A percentile compares a stretch with the other conserved stretches of the same genome.
These are phyloP conservation scores for Ateles fusciceps DNA, from an alignment of 2,797 vertebrate species.

Conservation along the genomic window DNA sequence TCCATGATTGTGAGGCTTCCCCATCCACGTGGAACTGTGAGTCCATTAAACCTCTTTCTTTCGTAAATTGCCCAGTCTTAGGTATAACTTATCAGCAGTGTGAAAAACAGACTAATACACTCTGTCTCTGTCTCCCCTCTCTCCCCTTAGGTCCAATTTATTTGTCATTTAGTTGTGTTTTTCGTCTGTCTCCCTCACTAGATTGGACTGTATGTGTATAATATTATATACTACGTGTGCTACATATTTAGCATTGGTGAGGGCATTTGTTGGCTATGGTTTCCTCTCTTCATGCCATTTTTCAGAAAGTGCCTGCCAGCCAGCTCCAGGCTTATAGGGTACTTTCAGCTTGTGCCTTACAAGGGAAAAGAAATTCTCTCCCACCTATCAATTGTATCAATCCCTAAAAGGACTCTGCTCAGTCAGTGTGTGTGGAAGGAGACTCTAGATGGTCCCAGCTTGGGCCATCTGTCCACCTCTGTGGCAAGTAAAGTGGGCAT, in stretches of 20 bases:
- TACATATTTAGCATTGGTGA: not conserved
- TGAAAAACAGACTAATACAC: too few species aligned
- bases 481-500: not conserved
- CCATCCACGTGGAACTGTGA: too few species aligned
- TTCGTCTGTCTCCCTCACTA: too few species aligned
- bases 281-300: not conserved
- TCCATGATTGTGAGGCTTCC: too few species aligned
- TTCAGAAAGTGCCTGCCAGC: not conserved
- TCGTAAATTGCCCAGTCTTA: too few species aligned
- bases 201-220: too few species aligned
- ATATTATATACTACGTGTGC: too few species aligned
- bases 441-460: not conserved
- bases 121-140: too few species aligned
- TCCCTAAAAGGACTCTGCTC: not conserved
- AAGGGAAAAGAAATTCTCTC: not conserved
- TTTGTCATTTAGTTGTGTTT: too few species aligned
- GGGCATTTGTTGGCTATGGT: not conserved
- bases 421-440: not conserved
- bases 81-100: too few species aligned
- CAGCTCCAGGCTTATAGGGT: not conserved
- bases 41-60: too few species aligned
- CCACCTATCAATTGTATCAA: not conserved
- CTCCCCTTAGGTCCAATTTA: too few species aligned
- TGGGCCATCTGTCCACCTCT: not conserved
- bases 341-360: not conserved